These are phyloP conservation scores for Zaprionus gabonicus DNA, from an alignment of 1,140 invertebrate genomes.

Conservation along the genomic window DNA sequence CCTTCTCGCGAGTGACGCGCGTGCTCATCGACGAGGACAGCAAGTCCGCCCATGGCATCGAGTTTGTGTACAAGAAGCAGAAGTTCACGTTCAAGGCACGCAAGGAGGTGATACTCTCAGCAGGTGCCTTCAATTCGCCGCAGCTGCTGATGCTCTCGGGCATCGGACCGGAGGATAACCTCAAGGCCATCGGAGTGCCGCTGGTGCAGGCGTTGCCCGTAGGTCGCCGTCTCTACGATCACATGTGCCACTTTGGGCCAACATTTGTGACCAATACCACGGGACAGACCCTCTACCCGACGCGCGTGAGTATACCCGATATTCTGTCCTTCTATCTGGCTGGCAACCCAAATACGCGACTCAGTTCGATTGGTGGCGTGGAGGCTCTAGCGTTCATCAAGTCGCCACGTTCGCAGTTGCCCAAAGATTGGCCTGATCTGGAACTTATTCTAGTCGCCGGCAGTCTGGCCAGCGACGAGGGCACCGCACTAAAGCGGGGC, in stretches of 20 bases:
- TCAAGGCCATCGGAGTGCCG: conserved; percentile 88
- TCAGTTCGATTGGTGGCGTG: conserved; percentile 86
- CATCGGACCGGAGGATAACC: conserved; percentile 88
- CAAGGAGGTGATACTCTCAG: conserved; percentile 90
- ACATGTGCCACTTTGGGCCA: conserved; percentile 88
- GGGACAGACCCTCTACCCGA: conserved; percentile 59
- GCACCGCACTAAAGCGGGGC: conserved; percentile 86
- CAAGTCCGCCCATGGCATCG: conserved; percentile 88
- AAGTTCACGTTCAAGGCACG: conserved; percentile 85
- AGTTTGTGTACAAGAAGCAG: conserved; percentile 86
- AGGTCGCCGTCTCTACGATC: conserved; percentile 90
- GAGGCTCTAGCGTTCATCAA: conserved; percentile 88
- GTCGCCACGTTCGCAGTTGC: conserved; percentile 86
- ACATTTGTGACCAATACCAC: conserved; percentile 86
- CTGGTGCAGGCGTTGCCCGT: conserved; percentile 89
- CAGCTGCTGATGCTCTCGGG: conserved; percentile 93
- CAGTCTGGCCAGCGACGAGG: conserved; percentile 88
- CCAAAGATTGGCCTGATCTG: conserved; percentile 87
- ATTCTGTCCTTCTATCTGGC: conserved; percentile 84
- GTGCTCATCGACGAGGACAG: conserved; percentile 87
- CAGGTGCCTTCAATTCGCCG: conserved; percentile 91
- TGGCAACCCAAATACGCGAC: conserved; percentile 85
- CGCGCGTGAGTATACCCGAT: conserved; percentile 83
- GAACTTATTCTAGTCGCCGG: conserved; percentile 86
- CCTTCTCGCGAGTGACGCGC: conserved; percentile 86